Percentiles rank a stretch among this genome's conserved stretches.
phyloP scores from a whole-genome alignment of 2,888 invertebrate genomes.

The Exocentrus adspersus region DNA sequence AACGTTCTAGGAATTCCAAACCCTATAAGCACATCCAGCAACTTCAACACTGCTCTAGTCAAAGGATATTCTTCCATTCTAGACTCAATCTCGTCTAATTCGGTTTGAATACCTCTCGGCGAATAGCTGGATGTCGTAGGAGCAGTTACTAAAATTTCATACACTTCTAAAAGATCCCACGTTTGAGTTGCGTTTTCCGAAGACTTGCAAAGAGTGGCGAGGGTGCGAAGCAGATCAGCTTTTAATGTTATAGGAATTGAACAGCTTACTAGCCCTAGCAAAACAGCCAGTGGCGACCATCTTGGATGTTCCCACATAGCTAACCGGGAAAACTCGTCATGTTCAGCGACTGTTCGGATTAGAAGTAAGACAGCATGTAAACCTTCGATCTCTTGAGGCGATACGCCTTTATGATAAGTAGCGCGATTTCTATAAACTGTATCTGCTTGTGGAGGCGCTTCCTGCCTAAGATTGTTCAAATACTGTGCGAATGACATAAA shows the following conservation, averaged over 20 bases:
- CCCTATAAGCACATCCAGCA: slow-evolving; percentile 79
- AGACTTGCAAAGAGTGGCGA: slow-evolving; percentile 83
- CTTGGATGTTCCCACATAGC: slow-evolving; percentile 88
- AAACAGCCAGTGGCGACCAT: slow-evolving; percentile 84
- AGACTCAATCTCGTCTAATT: slow-evolving; percentile 92
- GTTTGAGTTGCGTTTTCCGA: slow-evolving; percentile 81
- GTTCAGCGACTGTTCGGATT: slow-evolving; percentile 79
- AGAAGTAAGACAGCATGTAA: slow-evolving; percentile 83
- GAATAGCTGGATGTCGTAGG: slow-evolving; percentile 72
- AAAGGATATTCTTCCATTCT: slow-evolving; percentile 91
- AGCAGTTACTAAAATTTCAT: slow-evolving; percentile 79
- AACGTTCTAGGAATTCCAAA: slow-evolving; percentile 78
- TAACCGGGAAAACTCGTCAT: slow-evolving; percentile 83
- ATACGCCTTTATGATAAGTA: slow-evolving; percentile 71
- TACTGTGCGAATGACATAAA: slow-evolving; percentile 81
- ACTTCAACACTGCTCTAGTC: slow-evolving; percentile 80
- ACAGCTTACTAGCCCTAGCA: slow-evolving; percentile 87
- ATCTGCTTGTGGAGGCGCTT: slow-evolving; percentile 72
- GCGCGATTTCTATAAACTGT: slow-evolving; percentile 67
- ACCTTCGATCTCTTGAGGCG: slow-evolving; percentile 85
- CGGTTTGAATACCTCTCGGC: slow-evolving; percentile 75
- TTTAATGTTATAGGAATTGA: slow-evolving; percentile 87
- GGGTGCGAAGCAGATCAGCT: slow-evolving; percentile 80
- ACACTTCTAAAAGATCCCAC: slow-evolving; percentile 87
- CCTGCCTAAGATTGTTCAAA: slow-evolving; percentile 76